Percentiles rank a stretch among this genome's conserved stretches.
These are phyloP conservation scores for Anneissia japonica DNA, from an alignment of 35 echinoderm and acorn worm genomes.

Conservation along the genomic window DNA sequence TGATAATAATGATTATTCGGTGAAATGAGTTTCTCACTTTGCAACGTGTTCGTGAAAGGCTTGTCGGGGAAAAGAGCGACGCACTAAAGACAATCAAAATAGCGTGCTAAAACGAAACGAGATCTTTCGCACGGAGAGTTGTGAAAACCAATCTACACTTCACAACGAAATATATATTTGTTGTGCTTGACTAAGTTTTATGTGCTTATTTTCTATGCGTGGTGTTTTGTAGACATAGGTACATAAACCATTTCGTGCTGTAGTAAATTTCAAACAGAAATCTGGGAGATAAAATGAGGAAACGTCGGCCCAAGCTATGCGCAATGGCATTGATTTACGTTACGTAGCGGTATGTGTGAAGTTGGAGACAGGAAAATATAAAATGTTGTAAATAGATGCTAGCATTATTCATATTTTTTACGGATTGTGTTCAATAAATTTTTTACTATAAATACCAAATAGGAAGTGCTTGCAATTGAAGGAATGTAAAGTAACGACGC, in stretches of 20 bases:
- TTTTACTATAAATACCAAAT: neutral
- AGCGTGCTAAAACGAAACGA: neutral
- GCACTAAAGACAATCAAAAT: neutral
- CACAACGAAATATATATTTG: neutral
- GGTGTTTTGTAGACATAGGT: neutral
- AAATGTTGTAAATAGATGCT: neutral
- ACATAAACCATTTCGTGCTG: neutral
- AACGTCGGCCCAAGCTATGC: neutral
- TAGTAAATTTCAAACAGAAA: neutral
- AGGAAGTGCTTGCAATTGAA: neutral
- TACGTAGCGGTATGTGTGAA: neutral
- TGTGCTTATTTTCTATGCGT: neutral
- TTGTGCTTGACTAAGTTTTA: neutral
- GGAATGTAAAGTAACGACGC: neutral
- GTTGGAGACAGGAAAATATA: neutral
- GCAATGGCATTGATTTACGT: neutral
- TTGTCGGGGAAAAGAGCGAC: neutral
- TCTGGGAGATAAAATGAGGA: neutral
- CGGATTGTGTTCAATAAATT: neutral
- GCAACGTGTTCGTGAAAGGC: neutral
- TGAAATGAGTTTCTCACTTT: neutral
- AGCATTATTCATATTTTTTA: neutral
- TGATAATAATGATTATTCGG: neutral
- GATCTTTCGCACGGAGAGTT: neutral
- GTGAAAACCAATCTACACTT: neutral